Percentiles rank a stretch among this genome's conserved stretches.
phyloP scores from a whole-genome alignment of 2,888 invertebrate species.

The Zeuzera pyrina region DNA sequence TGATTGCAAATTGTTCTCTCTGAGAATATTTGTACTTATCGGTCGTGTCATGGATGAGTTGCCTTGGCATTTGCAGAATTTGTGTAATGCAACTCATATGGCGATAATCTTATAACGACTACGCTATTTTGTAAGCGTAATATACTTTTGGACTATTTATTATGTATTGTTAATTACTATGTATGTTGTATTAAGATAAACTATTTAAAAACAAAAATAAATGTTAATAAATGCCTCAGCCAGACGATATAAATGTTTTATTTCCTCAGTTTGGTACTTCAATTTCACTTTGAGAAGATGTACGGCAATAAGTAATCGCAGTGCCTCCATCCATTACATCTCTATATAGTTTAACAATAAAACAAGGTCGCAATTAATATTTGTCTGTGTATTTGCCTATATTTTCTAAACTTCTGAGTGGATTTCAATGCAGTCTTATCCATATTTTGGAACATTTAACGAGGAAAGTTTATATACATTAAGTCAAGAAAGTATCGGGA shows the following conservation, averaged over 20 bases:
- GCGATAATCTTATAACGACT: conserved; percentile 72
- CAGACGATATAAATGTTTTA: conserved; percentile 53
- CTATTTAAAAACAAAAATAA: conserved; percentile 67
- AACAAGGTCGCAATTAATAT: no score
- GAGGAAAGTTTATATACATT: no score
- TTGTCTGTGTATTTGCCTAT: no score
- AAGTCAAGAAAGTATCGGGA: no score
- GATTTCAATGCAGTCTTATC: no score
- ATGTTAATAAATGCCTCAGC: conserved; percentile 75
- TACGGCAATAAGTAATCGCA: no score
- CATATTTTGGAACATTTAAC: no score
- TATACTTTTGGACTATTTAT: conserved; percentile 75
- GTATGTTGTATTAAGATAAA: conserved; percentile 74
- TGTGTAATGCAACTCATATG: conserved; percentile 63
- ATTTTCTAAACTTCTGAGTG: no score
- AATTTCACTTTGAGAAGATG: no score
- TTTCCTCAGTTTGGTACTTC: no score
- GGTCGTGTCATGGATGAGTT: conserved; percentile 55
- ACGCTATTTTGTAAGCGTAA: conserved; percentile 74
- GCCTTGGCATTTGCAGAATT: conserved; percentile 50
- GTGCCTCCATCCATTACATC: no score
- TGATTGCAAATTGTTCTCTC: conserved; percentile 32
- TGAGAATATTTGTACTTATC: conserved; percentile 50
- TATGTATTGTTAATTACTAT: conserved; percentile 74
- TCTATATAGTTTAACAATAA: no score